A percentile compares a stretch with the other conserved stretches of the same genome.
These are phyloP conservation scores for Trichopoda pennipes DNA, from an alignment of 2,888 invertebrate genomes.

Conservation along the genomic window DNA sequence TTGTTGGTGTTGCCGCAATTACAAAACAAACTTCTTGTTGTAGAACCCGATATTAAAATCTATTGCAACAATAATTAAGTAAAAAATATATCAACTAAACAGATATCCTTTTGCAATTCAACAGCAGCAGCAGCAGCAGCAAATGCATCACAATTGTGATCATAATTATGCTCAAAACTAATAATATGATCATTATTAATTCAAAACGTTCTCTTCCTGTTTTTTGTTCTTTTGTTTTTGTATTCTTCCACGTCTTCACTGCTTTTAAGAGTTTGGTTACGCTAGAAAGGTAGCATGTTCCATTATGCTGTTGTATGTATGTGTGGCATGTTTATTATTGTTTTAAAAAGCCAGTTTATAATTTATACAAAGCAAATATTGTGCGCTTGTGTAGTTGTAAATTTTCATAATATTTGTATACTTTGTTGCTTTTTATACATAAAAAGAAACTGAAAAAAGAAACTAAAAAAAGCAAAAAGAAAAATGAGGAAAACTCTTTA, in stretches of 20 bases:
- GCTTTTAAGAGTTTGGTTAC: conserved; percentile 13
- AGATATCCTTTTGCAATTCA: background rate
- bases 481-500: conserved; percentile 10
- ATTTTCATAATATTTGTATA: conserved; percentile 17
- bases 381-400: background rate
- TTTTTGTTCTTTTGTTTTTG: conserved; percentile 39
- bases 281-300: conserved; percentile 3
- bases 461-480: no score
- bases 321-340: conserved; percentile 19
- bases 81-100: background rate
- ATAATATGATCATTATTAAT: conserved; percentile 68
- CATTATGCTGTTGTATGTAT: conserved; percentile 28
- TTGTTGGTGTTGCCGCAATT: no score
- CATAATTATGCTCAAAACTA: conserved; percentile 32
- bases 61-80: no score
- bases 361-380: background rate
- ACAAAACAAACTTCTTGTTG: no score
- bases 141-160: conserved; percentile 18
- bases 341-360: conserved; percentile 20
- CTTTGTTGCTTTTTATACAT: conserved; percentile 36
- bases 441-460: conserved; percentile 10
- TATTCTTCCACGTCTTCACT: conserved; percentile 18
- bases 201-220: conserved; percentile 72
- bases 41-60: no score
- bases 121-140: background rate